phyloP scores from a whole-genome alignment of 2,113 vertebrate genomes.

The Scalopus aquaticus region DNA sequence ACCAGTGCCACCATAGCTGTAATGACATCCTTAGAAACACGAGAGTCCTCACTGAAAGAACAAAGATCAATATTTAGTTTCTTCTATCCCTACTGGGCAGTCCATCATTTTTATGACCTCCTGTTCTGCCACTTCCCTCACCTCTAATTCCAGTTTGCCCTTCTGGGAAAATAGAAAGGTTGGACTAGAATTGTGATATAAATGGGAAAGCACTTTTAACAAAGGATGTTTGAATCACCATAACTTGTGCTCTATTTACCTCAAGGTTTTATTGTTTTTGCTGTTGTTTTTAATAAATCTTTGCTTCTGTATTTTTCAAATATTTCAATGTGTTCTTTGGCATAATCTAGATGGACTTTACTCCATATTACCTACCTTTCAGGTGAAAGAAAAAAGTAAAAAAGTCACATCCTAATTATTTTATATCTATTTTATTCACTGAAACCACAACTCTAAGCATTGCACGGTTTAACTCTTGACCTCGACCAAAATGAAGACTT shows the following conservation, averaged over 20 bases:
- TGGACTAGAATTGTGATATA: background rate
- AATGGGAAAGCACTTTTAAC: slow-evolving; percentile 34
- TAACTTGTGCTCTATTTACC: slow-evolving; percentile 1
- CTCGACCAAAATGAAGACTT: background rate
- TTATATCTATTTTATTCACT: background rate
- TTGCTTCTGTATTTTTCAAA: slow-evolving; percentile 32
- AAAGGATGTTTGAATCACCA: slow-evolving; percentile 44
- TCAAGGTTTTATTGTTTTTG: background rate
- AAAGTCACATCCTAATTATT: background rate
- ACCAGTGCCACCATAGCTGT: background rate
- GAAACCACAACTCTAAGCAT: background rate
- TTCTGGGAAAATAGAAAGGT: slow-evolving; percentile 17
- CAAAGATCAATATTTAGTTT: slow-evolving; percentile 59
- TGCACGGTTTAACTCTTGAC: background rate
- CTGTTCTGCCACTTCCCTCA: background rate
- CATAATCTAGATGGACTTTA: slow-evolving; percentile 3
- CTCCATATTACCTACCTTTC: background rate
- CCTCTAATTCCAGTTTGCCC: background rate
- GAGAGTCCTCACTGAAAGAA: slow-evolving; percentile 24
- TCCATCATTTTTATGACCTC: background rate
- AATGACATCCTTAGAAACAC: slow-evolving; percentile 53
- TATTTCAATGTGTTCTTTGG: background rate
- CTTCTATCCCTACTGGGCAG: background rate
- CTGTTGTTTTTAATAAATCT: background rate
- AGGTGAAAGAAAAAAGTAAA: slow-evolving; percentile 41